Conservation (phyloP, 64 coral and sea anemone genomes). For the Montipora cactus region DNA sequence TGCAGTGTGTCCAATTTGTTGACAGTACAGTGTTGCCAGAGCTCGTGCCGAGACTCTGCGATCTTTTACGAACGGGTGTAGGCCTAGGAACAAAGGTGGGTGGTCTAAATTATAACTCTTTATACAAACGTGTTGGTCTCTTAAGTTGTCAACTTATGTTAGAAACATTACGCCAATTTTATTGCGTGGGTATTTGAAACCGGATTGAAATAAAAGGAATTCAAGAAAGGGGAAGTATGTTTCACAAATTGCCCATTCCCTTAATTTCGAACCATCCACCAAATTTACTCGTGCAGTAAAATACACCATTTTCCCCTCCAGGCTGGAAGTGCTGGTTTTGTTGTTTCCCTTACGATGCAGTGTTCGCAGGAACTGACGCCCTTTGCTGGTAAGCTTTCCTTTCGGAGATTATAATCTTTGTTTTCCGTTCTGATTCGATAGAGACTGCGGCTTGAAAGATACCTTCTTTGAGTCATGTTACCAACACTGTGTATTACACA, state of each 20-base stretch:
- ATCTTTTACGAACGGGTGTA: slow-evolving; percentile 87
- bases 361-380: slow-evolving; percentile 84
- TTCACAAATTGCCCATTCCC: too few species aligned
- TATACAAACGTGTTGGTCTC: too few species aligned
- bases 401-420: not conserved
- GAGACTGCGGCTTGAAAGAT: too few species aligned
- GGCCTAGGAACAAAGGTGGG: slow-evolving; percentile 96
- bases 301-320: not conserved
- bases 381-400: slow-evolving; percentile 69
- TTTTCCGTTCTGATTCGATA: too few species aligned
- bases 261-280: not conserved
- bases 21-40: slow-evolving; percentile 86
- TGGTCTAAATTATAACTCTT: not conserved
- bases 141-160: too few species aligned
- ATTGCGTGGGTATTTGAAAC: too few species aligned
- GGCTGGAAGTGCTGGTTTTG: slow-evolving; percentile 91
- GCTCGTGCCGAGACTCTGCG: slow-evolving; percentile 82
- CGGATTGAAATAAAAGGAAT: too few species aligned
- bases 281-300: not conserved
- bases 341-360: slow-evolving; percentile 87
- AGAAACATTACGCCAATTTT: too few species aligned
- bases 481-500: too few species aligned
- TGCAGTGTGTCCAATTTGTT: slow-evolving; percentile 94
- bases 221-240: too few species aligned
- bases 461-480: too few species aligned